These are phyloP conservation scores for Ispidina picta DNA, from an alignment of 2,797 vertebrate genomes.

Conservation along the genomic window DNA sequence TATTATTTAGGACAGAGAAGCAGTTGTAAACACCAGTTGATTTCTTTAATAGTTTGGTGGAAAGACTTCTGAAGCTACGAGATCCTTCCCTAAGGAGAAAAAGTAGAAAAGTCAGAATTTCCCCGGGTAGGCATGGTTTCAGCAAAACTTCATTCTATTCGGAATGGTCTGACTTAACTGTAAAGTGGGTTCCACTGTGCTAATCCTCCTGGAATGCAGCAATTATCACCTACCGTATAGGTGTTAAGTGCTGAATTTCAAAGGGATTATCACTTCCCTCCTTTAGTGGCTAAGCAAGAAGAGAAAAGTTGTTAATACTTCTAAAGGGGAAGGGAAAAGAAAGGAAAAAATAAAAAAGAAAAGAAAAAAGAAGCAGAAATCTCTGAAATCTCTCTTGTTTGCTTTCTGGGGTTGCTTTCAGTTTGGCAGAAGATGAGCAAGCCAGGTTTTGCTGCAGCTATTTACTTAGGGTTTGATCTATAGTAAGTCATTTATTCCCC, in stretches of 20 bases:
- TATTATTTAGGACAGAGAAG: not conserved
- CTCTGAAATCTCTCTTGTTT: not conserved
- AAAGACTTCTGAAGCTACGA: not conserved
- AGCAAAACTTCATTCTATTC: slow-evolving; percentile 48
- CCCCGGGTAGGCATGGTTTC: slow-evolving; percentile 25
- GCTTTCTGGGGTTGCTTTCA: slow-evolving; percentile 8
- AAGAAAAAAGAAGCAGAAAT: not conserved
- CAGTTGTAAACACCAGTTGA: not conserved
- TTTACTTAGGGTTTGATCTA: slow-evolving; percentile 29
- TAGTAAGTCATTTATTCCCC: not conserved
- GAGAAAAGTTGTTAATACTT: slow-evolving; percentile 64
- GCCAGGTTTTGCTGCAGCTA: slow-evolving; percentile 26
- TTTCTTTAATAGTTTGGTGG: not conserved
- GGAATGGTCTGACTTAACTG: slow-evolving; percentile 47
- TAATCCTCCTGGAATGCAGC: slow-evolving; percentile 74
- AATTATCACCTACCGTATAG: slow-evolving; percentile 74
- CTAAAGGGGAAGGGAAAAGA: slow-evolving; percentile 16
- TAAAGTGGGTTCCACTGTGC: slow-evolving; percentile 64
- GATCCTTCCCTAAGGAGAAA: not conserved
- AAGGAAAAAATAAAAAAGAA: not conserved
- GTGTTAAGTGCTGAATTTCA: slow-evolving; percentile 76
- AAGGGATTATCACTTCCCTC: slow-evolving; percentile 71
- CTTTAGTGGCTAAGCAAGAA: slow-evolving; percentile 50
- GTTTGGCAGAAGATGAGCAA: slow-evolving; percentile 7
- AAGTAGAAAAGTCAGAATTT: slow-evolving; percentile 21